Percentiles rank a stretch among this genome's conserved stretches.
phyloP scores from a whole-genome alignment of 2,113 vertebrate species.

The Stigmatopora argus region DNA sequence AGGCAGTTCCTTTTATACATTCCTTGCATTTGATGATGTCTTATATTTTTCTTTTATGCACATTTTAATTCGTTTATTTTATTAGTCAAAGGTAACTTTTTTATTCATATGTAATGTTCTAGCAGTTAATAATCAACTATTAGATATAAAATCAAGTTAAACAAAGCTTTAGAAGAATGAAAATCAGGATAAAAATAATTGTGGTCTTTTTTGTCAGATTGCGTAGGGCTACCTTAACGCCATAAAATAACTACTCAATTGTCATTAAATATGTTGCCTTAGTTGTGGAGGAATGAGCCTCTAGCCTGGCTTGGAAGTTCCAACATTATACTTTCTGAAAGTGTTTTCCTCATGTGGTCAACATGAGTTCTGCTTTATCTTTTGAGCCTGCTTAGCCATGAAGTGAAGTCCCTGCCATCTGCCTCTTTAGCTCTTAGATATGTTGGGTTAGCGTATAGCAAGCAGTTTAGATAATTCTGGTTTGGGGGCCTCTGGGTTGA shows the following conservation, averaged over 20 bases:
- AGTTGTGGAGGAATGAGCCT: neutral
- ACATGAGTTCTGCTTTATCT: conserved; percentile 44
- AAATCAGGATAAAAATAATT: no score
- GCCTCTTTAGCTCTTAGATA: conserved; percentile 53
- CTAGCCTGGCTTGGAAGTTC: neutral
- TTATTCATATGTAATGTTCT: no score
- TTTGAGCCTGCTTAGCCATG: conserved; percentile 43
- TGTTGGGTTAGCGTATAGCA: conserved; percentile 42
- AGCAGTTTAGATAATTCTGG: conserved; percentile 44
- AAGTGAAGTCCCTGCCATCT: conserved; percentile 44
- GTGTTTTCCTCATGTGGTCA: conserved; percentile 22
- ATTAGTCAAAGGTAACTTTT: no score
- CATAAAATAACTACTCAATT: neutral
- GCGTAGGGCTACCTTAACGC: no score
- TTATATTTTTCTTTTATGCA: no score
- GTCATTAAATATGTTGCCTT: neutral
- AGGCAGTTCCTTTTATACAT: neutral
- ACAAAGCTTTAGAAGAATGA: no score
- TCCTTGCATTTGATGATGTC: no score
- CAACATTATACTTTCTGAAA: neutral
- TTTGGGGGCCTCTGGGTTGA: conserved; percentile 51
- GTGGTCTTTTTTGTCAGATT: no score
- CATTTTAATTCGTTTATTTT: no score
- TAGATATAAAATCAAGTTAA: no score
- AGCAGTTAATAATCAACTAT: no score